Base-by-base conservation (phyloP, 2,888 invertebrate genomes). In the Sphaerophoria rueppellii region DNA sequence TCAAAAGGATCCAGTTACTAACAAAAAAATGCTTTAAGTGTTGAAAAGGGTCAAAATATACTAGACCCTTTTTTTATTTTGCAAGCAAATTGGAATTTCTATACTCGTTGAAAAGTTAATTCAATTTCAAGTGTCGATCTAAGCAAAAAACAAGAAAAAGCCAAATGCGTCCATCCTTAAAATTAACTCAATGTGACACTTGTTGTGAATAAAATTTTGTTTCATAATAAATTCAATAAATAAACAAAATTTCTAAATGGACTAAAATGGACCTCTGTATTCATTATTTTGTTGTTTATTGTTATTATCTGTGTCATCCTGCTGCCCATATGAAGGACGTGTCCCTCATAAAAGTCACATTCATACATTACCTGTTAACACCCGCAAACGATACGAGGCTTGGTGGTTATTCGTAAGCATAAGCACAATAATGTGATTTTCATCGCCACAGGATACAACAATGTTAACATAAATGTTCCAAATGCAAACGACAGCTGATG, bases 191-290 rank as follows among this genome's bases (percentile, higher is more conserved):
- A 72, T 76, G 82, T 78, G 77, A 69, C 69, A 61, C 57, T 70
- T 32, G 70, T 74, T 82, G 57, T 82, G 54, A 77, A 77, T 73
- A 24, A 50, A 78, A 70, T 78, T 82, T 74, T 58, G 78, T 82
- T 82, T 82, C 78, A 24, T 78, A 78, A 82, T 81, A 81, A 34
- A 63, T 55, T 50, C 73, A 82, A 67, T 60, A 35, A 55, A 70
- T 16, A 65, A 32, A 52, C 54, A 67, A 50, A 73, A 48, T 61
- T 61, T 63, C 24, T n/a, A 73, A 78, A 67, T 50, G n/a, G 48
- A 70, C 55, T 24, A 43, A 24, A 48, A 71, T 63, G 50, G 32
- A 48, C 14, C 11, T 48, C 24, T 35, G 37, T 58, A 7, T 67
- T 24, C 52, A 63, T 48, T 67, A 65, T 57, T 67, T 58, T 24